Evolutionary conservation across 2,797 vertebrate species (phyloP).

Genomic region (Florisuga fusca): DNA sequence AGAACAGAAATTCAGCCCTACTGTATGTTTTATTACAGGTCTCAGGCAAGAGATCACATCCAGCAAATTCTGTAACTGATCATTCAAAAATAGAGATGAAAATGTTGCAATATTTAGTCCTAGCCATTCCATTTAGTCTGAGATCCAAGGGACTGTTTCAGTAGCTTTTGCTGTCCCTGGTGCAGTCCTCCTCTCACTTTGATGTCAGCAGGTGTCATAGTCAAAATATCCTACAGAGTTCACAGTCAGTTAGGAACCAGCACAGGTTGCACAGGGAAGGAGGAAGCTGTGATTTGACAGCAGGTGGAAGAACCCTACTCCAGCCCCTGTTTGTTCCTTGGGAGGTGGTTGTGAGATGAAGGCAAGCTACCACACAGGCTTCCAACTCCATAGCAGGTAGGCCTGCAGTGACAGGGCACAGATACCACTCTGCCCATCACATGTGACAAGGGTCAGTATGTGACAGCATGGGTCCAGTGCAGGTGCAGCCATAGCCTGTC

Average conservation of each 20-base stretch:
- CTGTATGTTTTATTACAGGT: neutral
- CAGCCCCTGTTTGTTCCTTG: neutral
- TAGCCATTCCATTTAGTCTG: neutral
- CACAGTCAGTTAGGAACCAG: neutral
- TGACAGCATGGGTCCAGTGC: neutral
- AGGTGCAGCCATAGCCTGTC: neutral
- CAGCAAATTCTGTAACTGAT: neutral
- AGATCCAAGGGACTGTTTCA: neutral
- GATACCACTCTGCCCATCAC: neutral
- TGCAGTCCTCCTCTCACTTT: neutral
- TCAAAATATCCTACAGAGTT: neutral
- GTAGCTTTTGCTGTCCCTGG: neutral
- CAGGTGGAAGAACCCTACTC: neutral
- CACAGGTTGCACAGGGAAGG: neutral
- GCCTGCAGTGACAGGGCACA: fast-evolving
- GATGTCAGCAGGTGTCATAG: neutral
- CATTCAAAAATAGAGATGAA: neutral
- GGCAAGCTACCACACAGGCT: neutral
- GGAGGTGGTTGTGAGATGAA: neutral
- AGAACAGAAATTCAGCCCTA: neutral
- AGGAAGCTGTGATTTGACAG: neutral
- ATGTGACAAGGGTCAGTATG: fast-evolving
- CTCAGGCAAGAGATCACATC: neutral
- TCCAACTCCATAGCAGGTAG: neutral
- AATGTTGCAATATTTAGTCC: neutral